Conservation (phyloP, 2,888 invertebrate genomes). For the Macrophya alboannulata region DNA sequence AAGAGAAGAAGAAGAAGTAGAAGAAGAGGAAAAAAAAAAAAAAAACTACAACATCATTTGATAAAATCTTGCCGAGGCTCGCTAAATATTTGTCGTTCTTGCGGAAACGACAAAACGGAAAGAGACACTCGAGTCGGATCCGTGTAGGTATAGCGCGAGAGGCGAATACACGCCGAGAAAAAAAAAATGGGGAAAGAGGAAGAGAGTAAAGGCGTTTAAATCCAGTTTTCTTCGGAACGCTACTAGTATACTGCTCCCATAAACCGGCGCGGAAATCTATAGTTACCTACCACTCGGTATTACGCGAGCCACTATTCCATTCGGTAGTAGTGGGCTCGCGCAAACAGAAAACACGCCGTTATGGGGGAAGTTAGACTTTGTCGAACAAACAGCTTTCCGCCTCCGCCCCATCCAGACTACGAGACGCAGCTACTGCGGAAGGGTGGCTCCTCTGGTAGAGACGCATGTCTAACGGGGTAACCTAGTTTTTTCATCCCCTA, state of each 20-base stretch:
- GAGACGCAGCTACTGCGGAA: constrained; percentile 58
- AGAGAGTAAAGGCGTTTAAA: constrained; percentile 49
- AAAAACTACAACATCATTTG: constrained; percentile 21
- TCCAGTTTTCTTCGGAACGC: constrained; percentile 21
- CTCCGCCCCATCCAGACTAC: constrained; percentile 56
- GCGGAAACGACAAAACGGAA: constrained; percentile 10
- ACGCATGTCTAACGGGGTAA: constrained; percentile 51
- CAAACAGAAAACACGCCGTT: constrained; percentile 70
- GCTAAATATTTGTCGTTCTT: constrained; percentile 38
- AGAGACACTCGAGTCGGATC: background rate
- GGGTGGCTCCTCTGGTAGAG: constrained; percentile 51
- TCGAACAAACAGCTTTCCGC: constrained; percentile 66
- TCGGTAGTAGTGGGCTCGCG: constrained; percentile 60
- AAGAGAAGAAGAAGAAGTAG: background rate
- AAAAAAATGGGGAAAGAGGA: background rate
- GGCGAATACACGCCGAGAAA: background rate
- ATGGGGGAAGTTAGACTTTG: constrained; percentile 68
- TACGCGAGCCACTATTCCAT: constrained; percentile 52
- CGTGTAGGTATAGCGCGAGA: background rate
- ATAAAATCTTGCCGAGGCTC: constrained; percentile 40
- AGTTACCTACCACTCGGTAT: constrained; percentile 57
- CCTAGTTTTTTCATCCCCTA: constrained; percentile 47
- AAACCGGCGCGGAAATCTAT: constrained; percentile 50
- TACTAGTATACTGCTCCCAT: constrained; percentile 9
- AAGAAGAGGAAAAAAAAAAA: background rate